phyloP scores from a whole-genome alignment of 2,113 vertebrate species.

The Siniperca chuatsi region DNA sequence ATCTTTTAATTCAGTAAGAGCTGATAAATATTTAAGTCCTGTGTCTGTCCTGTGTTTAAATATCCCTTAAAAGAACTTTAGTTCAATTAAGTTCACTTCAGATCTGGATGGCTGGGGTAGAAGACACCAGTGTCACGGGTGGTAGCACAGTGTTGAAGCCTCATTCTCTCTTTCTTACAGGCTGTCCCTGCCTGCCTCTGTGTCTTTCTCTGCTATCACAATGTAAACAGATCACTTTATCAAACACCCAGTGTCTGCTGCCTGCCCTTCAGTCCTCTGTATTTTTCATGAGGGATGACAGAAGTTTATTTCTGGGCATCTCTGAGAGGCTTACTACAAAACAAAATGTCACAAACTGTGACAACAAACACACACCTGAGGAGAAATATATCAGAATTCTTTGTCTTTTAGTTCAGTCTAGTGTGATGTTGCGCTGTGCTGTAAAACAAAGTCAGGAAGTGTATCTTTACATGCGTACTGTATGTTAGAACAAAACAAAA shows the following conservation, averaged over 20 bases:
- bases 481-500: background rate
- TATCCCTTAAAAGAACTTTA: background rate
- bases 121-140: slow-evolving; percentile 12
- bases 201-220: slow-evolving; percentile 10
- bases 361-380: background rate
- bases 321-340: background rate
- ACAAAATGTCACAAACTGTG: background rate
- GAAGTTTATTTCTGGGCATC: slow-evolving; percentile 30
- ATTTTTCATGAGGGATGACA: slow-evolving; percentile 70
- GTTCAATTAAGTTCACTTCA: background rate
- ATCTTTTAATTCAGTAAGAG: background rate
- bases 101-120: background rate
- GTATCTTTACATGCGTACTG: background rate
- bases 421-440: background rate
- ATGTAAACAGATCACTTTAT: slow-evolving; percentile 61
- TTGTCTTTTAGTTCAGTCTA: background rate
- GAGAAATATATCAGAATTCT: background rate
- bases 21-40: background rate
- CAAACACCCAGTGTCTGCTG: slow-evolving; percentile 53
- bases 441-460: background rate
- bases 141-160: background rate
- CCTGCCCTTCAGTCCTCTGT: slow-evolving; percentile 38
- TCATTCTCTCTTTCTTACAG: background rate
- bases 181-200: slow-evolving; percentile 15
- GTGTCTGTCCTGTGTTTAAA: background rate